Conservation (phyloP, 1,140 invertebrate genomes). For the Tetramorium parvispinum region DNA sequence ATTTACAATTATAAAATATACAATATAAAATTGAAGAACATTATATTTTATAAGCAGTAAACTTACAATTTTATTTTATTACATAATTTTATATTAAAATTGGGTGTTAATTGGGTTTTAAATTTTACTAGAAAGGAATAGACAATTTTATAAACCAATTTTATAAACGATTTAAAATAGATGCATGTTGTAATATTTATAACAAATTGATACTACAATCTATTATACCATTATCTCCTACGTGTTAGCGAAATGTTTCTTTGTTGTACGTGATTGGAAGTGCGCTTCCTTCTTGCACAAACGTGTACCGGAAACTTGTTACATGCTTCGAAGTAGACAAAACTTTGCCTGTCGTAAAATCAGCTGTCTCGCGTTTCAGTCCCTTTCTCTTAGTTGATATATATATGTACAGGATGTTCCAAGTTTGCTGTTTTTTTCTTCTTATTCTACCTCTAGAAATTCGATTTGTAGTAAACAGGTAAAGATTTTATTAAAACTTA, state of each 20-base stretch:
- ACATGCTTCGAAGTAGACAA: constrained; percentile 49
- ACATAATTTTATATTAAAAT: background rate
- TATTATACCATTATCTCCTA: background rate
- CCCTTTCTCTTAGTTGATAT: constrained; percentile 18
- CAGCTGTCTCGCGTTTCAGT: constrained; percentile 35
- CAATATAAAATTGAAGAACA: background rate
- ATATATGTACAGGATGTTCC: background rate
- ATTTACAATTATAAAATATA: background rate
- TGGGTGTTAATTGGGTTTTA: background rate
- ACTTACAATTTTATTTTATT: background rate
- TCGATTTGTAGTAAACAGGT: background rate
- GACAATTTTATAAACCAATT: background rate
- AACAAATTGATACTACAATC: constrained; percentile 15
- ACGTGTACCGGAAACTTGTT: constrained; percentile 54
- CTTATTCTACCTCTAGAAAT: background rate
- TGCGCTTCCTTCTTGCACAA: constrained; percentile 33
- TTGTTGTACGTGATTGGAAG: constrained; percentile 27
- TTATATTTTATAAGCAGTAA: background rate
- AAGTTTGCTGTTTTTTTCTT: background rate
- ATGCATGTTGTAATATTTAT: constrained; percentile 12
- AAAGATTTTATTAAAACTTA: background rate
- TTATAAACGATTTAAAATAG: background rate
- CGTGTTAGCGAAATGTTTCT: background rate
- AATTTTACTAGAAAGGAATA: background rate
- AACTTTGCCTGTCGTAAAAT: constrained; percentile 46